Evolutionary conservation across 2,888 invertebrate genomes (phyloP).

Genomic region (Parnassius mnemosyne): DNA sequence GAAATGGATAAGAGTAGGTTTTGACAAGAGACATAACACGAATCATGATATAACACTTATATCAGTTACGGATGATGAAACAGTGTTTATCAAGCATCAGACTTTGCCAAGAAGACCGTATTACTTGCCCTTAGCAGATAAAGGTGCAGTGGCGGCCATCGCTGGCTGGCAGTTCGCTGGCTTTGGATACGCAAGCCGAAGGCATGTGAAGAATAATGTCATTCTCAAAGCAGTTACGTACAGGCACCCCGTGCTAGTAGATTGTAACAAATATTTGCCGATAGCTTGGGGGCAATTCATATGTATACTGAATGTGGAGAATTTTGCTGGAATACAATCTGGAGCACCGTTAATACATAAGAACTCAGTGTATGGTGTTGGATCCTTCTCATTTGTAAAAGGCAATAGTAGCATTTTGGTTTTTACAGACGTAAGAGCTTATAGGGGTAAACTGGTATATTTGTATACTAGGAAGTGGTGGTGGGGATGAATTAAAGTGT

Average conservation of each 20-base stretch:
- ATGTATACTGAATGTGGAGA: conserved; percentile 27
- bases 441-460: conserved; percentile 20
- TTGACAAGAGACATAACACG: conserved; percentile 24
- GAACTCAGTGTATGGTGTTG: conserved; percentile 25
- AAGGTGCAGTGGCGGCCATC: background rate
- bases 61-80: conserved; percentile 13
- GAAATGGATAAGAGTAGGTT: conserved; percentile 27
- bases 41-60: conserved; percentile 27
- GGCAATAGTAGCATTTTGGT: conserved; percentile 29
- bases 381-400: conserved; percentile 27
- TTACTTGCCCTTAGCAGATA: conserved; percentile 5
- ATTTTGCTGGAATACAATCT: conserved; percentile 21
- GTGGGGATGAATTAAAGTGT: conserved; percentile 4
- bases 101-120: conserved; percentile 10
- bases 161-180: conserved; percentile 28
- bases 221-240: conserved; percentile 22
- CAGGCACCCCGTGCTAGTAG: conserved; percentile 13
- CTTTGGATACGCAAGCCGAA: conserved; percentile 26
- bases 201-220: conserved; percentile 23
- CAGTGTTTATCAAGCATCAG: conserved; percentile 8
- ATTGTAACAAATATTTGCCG: conserved; percentile 32
- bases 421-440: conserved; percentile 29
- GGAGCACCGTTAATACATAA: conserved; percentile 29
- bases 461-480: conserved; percentile 15
- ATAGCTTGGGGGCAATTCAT: conserved; percentile 31